Conservation (phyloP, 2,797 vertebrate genomes). For the Tadarida brasiliensis region DNA sequence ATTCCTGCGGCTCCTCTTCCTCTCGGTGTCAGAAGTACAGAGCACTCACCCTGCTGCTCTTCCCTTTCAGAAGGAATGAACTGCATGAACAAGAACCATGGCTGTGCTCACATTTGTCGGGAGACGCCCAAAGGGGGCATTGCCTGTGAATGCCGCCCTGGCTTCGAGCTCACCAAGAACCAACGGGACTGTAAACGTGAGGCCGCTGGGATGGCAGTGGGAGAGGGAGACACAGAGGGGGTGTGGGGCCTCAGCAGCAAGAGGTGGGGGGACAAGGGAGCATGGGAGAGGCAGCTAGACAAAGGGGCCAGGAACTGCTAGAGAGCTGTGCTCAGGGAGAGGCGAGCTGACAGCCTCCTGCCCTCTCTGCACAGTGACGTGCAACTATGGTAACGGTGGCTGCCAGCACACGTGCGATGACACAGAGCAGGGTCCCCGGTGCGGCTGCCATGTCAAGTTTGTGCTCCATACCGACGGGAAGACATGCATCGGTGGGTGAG, state of each 20-base stretch:
- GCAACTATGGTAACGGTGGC: slow-evolving; percentile 98
- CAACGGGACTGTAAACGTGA: slow-evolving; percentile 98
- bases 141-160: slow-evolving; percentile 97
- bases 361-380: slow-evolving; percentile 92
- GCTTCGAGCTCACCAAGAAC: slow-evolving; percentile 98
- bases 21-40: slow-evolving; percentile 69
- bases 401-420: slow-evolving; percentile 99
- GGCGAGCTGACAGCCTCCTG: slow-evolving; percentile 71
- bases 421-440: slow-evolving; percentile 96
- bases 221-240: neutral
- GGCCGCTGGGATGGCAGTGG: slow-evolving; percentile 55
- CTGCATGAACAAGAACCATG: slow-evolving; percentile 99
- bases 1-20: fast-evolving
- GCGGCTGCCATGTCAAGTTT: slow-evolving; percentile 98
- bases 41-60: slow-evolving; percentile 70
- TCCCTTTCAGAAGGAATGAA: slow-evolving; percentile 94
- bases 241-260: neutral
- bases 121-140: slow-evolving; percentile 97
- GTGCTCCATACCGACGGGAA: slow-evolving; percentile 96
- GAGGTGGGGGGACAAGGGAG: neutral
- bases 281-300: neutral
- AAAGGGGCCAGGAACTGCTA: neutral
- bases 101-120: slow-evolving; percentile 98
- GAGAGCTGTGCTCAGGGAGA: neutral
- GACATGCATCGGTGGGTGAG: slow-evolving; percentile 98